phyloP scores from a whole-genome alignment of 2,888 invertebrate species.

The Andrena dorsata region DNA sequence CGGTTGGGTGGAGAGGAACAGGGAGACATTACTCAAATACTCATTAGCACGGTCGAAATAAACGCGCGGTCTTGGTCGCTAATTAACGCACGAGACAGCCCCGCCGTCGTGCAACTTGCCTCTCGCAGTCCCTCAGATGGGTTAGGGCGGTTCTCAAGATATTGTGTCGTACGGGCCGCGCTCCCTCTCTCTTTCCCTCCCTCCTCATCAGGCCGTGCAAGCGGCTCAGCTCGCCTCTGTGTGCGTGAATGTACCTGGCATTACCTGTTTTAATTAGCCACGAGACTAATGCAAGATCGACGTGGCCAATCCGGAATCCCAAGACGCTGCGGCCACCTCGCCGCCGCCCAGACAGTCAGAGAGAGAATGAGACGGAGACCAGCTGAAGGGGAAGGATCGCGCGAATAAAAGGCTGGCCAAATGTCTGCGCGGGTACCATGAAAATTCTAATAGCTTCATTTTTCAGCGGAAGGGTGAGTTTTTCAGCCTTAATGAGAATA shows the following conservation, averaged over 20 bases:
- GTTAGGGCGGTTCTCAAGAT: conserved; percentile 75
- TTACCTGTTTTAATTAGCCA: conserved; percentile 79
- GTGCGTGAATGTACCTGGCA: conserved; percentile 63
- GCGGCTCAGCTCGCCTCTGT: conserved; percentile 19
- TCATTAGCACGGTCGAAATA: conserved; percentile 82
- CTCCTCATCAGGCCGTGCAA: conserved; percentile 11
- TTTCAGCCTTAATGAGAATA: conserved; percentile 53
- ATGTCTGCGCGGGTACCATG: conserved; percentile 39
- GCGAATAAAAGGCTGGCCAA: conserved; percentile 47
- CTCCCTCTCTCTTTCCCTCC: neutral
- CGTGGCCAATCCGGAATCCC: conserved; percentile 73
- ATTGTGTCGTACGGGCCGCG: conserved; percentile 73
- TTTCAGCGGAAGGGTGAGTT: conserved; percentile 26
- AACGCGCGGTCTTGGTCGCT: conserved; percentile 78
- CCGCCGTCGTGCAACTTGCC: conserved; percentile 55
- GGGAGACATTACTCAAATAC: conserved; percentile 82
- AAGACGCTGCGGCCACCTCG: conserved; percentile 46
- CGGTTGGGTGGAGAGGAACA: conserved; percentile 61
- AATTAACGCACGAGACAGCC: conserved; percentile 79
- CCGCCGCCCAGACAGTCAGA: neutral
- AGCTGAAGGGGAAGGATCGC: conserved; percentile 19
- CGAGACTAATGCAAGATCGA: conserved; percentile 77
- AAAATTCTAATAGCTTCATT: conserved; percentile 47
- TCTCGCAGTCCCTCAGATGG: conserved; percentile 60
- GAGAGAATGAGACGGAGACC: neutral